phyloP scores from a whole-genome alignment of 2,888 invertebrate species.

The Ectobius pallidus region DNA sequence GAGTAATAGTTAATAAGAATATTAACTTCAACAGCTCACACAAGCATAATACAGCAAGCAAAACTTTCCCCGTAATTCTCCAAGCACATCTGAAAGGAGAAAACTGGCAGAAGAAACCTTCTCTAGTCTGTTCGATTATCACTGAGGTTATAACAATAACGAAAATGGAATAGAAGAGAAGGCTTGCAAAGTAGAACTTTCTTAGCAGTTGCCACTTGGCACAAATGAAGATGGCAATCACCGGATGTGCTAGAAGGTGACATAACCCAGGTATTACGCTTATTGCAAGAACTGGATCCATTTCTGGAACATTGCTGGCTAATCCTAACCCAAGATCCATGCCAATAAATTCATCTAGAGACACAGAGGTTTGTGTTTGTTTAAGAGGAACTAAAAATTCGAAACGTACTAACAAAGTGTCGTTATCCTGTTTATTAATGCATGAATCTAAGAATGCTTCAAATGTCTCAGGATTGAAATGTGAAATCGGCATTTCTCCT shows the following conservation, averaged over 20 bases:
- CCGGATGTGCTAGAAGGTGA: background rate
- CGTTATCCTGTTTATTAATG: background rate
- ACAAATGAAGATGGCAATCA: background rate
- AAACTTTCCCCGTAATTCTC: background rate
- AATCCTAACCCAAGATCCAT: no score
- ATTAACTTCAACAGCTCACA: background rate
- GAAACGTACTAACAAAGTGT: background rate
- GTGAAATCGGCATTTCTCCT: background rate
- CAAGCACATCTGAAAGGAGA: background rate
- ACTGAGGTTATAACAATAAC: no score
- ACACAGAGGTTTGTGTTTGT: background rate
- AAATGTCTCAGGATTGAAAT: background rate
- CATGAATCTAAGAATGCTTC: background rate
- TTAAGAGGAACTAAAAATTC: background rate
- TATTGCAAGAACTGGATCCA: background rate
- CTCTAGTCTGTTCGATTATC: no score
- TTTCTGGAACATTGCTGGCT: conserved; percentile 8
- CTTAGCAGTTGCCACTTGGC: background rate
- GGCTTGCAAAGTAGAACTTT: background rate
- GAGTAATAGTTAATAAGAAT: background rate
- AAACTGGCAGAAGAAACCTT: no score
- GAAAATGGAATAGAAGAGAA: background rate
- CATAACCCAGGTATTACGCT: no score
- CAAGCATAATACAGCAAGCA: background rate
- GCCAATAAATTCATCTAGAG: background rate